These are phyloP conservation scores for Bovichtus diacanthus DNA, from an alignment of 2,797 vertebrate genomes.

Conservation along the genomic window DNA sequence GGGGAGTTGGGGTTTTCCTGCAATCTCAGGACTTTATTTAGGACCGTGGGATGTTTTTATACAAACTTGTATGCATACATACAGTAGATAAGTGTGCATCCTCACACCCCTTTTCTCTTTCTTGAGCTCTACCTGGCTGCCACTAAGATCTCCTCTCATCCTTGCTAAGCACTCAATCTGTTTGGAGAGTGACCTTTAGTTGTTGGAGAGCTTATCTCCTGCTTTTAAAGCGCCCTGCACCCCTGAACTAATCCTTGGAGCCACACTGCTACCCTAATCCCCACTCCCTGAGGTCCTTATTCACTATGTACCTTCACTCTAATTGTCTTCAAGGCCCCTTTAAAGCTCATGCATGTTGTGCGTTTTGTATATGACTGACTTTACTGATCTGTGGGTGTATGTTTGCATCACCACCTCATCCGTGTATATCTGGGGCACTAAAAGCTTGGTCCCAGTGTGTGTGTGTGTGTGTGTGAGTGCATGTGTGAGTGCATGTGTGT, in stretches of 20 bases:
- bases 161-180: conserved; percentile 75
- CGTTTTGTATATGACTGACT: conserved; percentile 29
- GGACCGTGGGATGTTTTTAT: background rate
- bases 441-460: conserved; percentile 16
- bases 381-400: conserved; percentile 20
- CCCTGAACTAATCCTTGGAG: conserved; percentile 75
- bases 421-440: conserved; percentile 9
- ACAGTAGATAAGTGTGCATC: background rate
- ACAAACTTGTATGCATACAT: background rate
- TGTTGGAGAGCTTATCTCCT: conserved; percentile 76
- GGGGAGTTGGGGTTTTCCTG: background rate
- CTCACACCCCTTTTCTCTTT: conserved; percentile 2
- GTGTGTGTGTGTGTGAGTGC: background rate
- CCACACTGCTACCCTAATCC: conserved; percentile 70
- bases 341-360: conserved; percentile 33
- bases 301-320: conserved; percentile 71
- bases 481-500: background rate
- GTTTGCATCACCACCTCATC: conserved; percentile 22
- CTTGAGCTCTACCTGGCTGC: conserved; percentile 54
- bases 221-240: conserved; percentile 70
- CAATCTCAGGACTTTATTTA: background rate
- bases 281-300: conserved; percentile 56
- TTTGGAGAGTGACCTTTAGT: conserved; percentile 78
- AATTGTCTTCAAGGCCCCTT: conserved; percentile 69
- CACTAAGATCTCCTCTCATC: conserved; percentile 65